A percentile compares a stretch with the other conserved stretches of the same genome.
Evolutionary conservation across 2,888 invertebrate genomes (phyloP).

Genomic region (Papilio demoleus): DNA sequence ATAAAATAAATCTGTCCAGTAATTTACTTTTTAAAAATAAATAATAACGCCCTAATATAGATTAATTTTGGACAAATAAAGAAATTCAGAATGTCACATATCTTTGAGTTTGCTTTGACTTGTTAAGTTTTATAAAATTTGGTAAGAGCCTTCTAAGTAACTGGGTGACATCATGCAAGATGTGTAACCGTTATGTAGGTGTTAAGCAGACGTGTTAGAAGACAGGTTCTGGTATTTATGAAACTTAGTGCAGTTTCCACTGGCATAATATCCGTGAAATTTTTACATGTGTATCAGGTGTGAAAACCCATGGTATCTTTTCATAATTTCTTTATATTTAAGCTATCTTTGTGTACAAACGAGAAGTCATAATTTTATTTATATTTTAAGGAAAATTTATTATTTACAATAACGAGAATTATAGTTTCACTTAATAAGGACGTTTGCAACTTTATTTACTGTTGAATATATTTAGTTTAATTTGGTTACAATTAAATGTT

Average conservation of each 20-base stretch:
- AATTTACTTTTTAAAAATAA: no score
- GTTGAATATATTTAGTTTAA: conserved; percentile 13
- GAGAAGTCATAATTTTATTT: neutral
- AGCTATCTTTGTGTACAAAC: no score
- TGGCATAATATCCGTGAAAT: no score
- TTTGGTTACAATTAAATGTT: neutral
- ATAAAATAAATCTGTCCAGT: no score
- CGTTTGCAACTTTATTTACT: neutral
- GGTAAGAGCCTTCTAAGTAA: neutral
- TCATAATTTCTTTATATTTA: no score
- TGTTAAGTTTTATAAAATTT: neutral
- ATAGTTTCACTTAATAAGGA: neutral
- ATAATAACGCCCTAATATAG: no score
- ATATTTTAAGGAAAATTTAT: neutral
- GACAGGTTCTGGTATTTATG: neutral
- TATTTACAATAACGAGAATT: neutral
- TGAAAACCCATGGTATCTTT: no score
- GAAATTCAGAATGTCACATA: no score
- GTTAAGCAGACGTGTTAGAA: neutral
- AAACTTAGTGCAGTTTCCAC: no score
- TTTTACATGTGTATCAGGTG: no score
- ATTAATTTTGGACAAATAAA: no score
- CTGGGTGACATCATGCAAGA: neutral
- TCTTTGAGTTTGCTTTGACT: no score
- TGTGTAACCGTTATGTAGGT: conserved; percentile 7